Base-by-base conservation (phyloP, 2,888 invertebrate species). In the Conus canariensis region DNA sequence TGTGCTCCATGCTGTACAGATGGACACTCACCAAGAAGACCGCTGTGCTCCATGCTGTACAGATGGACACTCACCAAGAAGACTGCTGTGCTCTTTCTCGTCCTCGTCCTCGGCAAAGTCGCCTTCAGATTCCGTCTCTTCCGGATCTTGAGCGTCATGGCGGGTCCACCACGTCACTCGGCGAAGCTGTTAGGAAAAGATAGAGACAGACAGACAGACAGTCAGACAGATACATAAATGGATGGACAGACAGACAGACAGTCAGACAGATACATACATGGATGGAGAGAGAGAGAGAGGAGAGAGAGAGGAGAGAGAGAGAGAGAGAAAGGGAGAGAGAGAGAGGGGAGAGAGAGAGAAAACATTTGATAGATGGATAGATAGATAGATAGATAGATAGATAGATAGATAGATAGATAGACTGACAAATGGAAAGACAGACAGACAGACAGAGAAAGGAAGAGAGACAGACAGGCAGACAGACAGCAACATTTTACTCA, bases 111-210 rank as follows among this genome's bases (percentile, higher is more conserved):
- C 92, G 30, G 91, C 94, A 59, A 93, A 91, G 56, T 92, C 92
- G 80, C 91, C 92, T 60, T 92, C 92, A 12, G 92, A 91, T 2
- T 92, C 92, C 6, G 91, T 92, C 25, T 94, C 93, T 88, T 93
- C 94, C 14, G 94, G 93, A 88, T 94, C 94, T 85, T 91, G 90
- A 16, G 88, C 30, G 77, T 94, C 94, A 83, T 95, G 91, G 19
- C 94, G 93, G 30, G 95, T 95, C 95, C 95, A 95, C 93, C 93
- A 95, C 6, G 95, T 95, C 45, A 95, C 95, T 19, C 95, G 91
- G n/a, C 93, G 93, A 45, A 95, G 92, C 95, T 95, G 87, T 19
- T 19, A 19, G 70, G 30, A 30, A 30, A 7, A 45, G 30, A 67
- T 6, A 67, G 87, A 25, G 30, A 16, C n/a, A 60, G 30, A n/a